These are phyloP conservation scores for Camponotus vicinus DNA, from an alignment of 1,140 invertebrate species.

Conservation along the genomic window DNA sequence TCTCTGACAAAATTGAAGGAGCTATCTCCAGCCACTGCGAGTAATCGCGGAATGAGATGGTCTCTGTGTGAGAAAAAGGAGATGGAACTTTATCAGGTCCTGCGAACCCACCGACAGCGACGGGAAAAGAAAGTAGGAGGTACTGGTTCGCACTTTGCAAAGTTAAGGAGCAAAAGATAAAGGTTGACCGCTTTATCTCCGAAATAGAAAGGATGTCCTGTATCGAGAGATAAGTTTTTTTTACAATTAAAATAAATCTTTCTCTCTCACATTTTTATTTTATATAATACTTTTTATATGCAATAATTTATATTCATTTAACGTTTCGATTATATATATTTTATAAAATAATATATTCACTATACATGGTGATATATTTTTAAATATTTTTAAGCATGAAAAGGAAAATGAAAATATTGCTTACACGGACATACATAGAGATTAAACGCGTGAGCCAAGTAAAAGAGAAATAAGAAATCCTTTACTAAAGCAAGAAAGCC, in stretches of 20 bases:
- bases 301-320: background rate
- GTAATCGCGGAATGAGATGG: conserved; percentile 61
- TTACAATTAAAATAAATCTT: conserved; percentile 71
- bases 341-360: background rate
- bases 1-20: conserved; percentile 73
- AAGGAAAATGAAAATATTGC: background rate
- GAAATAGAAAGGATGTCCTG: conserved; percentile 70
- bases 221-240: conserved; percentile 61
- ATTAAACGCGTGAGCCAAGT: background rate
- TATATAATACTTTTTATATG: background rate
- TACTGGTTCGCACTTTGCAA: conserved; percentile 65
- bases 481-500: background rate
- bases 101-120: conserved; percentile 44
- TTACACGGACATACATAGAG: conserved; percentile 6
- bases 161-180: conserved; percentile 58
- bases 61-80: conserved; percentile 26
- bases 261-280: background rate
- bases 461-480: conserved; percentile 10
- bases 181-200: conserved; percentile 65
- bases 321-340: background rate
- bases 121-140: conserved; percentile 63
- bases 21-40: conserved; percentile 62
- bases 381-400: background rate
- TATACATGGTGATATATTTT: conserved; percentile 8
- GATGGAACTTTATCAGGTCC: conserved; percentile 67